A percentile compares a stretch with the other conserved stretches of the same genome.
Conservation (phyloP, 35 echinoderm and acorn worm species). For the Lytechinus variegatus region DNA sequence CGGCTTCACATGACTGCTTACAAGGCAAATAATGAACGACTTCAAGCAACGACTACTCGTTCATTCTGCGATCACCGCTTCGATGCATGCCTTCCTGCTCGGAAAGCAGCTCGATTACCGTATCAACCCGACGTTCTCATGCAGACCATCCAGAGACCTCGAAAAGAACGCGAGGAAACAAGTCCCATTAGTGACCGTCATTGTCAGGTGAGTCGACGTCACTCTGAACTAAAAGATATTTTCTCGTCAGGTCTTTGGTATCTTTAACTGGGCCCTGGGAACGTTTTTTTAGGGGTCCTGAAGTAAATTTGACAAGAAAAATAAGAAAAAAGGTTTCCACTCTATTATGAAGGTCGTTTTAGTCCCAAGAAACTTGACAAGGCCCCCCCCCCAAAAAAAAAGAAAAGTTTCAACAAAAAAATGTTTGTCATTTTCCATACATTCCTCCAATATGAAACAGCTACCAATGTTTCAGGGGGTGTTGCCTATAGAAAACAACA, state of each 20-base stretch:
- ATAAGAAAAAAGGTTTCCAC: too few relatives aligned
- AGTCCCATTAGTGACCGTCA: constrained; percentile 39
- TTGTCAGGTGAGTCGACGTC: constrained; percentile 15
- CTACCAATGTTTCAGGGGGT: too few relatives aligned
- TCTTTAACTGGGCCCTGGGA: too few relatives aligned
- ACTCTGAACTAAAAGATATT: not conserved
- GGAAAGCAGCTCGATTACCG: not conserved
- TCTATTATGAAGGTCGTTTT: too few relatives aligned
- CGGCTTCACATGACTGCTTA: not conserved
- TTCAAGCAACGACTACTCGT: not conserved
- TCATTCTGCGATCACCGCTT: not conserved
- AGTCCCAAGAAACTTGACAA: too few relatives aligned
- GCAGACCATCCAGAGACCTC: constrained; percentile 25
- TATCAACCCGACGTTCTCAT: constrained; percentile 10
- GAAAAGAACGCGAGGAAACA: constrained; percentile 38
- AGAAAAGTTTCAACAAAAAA: too few relatives aligned
- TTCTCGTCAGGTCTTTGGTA: not conserved
- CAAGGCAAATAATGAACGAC: not conserved
- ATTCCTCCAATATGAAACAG: too few relatives aligned
- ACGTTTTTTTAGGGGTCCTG: too few relatives aligned
- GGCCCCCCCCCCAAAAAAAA: too few relatives aligned
- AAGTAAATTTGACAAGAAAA: too few relatives aligned
- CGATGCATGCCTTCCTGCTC: not conserved
- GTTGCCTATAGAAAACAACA: too few relatives aligned
- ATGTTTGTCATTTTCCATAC: too few relatives aligned